phyloP scores from a whole-genome alignment of 92 coral and sea anemone species.

The Ricordea florida region DNA sequence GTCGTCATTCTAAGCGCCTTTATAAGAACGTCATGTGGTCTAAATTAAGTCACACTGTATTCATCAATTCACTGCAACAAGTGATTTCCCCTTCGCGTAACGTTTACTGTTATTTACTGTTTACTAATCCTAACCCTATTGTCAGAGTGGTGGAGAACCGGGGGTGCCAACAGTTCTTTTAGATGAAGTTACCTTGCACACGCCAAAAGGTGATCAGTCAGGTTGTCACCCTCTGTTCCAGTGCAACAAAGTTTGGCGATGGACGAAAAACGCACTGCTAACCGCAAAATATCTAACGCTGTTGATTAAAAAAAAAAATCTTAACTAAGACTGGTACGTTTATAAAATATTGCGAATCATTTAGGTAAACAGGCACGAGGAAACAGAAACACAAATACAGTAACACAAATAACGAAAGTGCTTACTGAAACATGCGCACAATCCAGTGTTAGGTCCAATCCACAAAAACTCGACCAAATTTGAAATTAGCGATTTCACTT shows the following conservation, averaged over 20 bases:
- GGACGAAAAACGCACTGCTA: slow-evolving; percentile 69
- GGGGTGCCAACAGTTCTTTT: too few species aligned
- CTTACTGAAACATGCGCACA: neutral
- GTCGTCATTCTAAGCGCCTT: too few species aligned
- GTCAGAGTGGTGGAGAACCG: too few species aligned
- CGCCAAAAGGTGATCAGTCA: slow-evolving; percentile 57
- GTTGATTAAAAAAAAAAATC: neutral
- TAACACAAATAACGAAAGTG: neutral
- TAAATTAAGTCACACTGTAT: too few species aligned
- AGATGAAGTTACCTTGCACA: slow-evolving; percentile 48
- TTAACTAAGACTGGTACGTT: neutral
- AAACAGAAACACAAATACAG: neutral
- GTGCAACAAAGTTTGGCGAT: slow-evolving; percentile 54
- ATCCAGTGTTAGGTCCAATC: too few species aligned
- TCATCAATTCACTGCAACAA: too few species aligned
- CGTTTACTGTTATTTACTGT: too few species aligned
- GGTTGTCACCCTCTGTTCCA: slow-evolving; percentile 62
- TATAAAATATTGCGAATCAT: neutral
- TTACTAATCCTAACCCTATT: too few species aligned
- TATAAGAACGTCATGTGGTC: too few species aligned
- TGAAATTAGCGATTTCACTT: too few species aligned
- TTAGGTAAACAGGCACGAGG: neutral
- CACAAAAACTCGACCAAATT: too few species aligned
- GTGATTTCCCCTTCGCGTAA: too few species aligned
- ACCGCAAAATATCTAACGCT: slow-evolving; percentile 86